Evolutionary conservation across 2,797 vertebrate genomes (phyloP), one percentile per base, ranked within the genome.

Genomic region (Pelodytes ibericus): DNA sequence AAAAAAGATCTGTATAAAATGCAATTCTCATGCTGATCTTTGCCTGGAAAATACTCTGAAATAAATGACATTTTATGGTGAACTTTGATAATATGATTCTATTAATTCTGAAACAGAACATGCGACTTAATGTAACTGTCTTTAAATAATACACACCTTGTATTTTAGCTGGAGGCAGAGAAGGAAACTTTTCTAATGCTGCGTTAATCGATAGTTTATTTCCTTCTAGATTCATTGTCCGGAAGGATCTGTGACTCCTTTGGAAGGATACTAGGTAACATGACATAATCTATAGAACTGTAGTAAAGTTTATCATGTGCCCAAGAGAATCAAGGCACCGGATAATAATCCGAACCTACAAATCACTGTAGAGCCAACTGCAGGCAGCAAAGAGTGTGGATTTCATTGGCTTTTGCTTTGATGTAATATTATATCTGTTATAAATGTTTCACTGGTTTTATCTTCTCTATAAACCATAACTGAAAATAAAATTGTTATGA

Each of bases 21-120:
- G 24, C 27, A 66, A 67, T 67, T 59, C 61, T 78, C 75, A 72
- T 27, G 61, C 51, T 72, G 61, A 72, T 60, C 72, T 60, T 18
- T 31, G 61, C 75, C 47, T 51, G 18, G 15, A 67, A 71, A 59
- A 58, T 33, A 41, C 20, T 10, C 33, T n/a, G 59, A 71, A 61
- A 64, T 31, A 39, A 39, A 18, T 47, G n/a, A 30, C 2, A 51
- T 20, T 41, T 8, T 20, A 67, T 51, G 30, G 56, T 20, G 10
- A 13, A 13, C 39, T 27, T 30, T 15, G 20, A 15, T 51, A 51
- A 16, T 69, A 56, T 56, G 56, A 56, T 33, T 18, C n/a, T 31
- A 24, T 31, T 68, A 68, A 49, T 53, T 56, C 29, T 4, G 30
- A 49, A 51, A 10, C 44, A 61, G 3, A 24, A 16, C 25, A 11